Base-by-base conservation (phyloP, 2,113 vertebrate species). In the Ploceus nigricollis region DNA sequence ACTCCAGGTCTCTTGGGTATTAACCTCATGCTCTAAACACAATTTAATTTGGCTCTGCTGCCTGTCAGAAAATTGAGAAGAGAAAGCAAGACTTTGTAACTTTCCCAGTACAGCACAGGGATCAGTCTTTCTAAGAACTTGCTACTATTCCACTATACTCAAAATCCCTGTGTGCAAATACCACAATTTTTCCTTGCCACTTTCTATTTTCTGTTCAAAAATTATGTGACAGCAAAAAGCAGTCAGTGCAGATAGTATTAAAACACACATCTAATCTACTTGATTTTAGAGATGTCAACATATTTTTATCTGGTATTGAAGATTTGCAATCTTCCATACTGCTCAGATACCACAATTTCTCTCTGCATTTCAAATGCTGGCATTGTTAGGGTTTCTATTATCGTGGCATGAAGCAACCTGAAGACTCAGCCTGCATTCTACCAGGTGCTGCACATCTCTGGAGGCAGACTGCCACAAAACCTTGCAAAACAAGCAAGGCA, bases 231-330 rank as follows among this genome's bases (percentile, higher is more conserved):
- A 95, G 93, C 77, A 97, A 94, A 93, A 83, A 93, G 82, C 69
- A 95, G 93, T 50, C 45, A 91, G 75, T 69, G 81, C 42, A 90
- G 84, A 81, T 96, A 89, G 89, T 77, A 51, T 95, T 94, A 96
- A 91, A 96, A 95, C 87, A 90, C 87, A 89, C 70, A 80, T 50
- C 93, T 92, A 89, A 96, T 93, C 89, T 89, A 71, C 61, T 82
- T 90, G 39, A 95, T 96, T 92, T 94, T 95, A 94, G 78, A 94
- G 42, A 95, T 93, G 97, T 91, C 91, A 96, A 90, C 92, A 27
- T 91, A 96, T 87, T 97, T 94, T 48, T 25, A 78, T 47, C 94
- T 33, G 57, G 87, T 96, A 86, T 93, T 88, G 84, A 27, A 96
- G 94, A 94, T 53, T 82, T 92, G 85, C 64, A 81, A 56, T 91